Base-by-base conservation (phyloP, 2,888 invertebrate species). In the Diarsia brunnea region DNA sequence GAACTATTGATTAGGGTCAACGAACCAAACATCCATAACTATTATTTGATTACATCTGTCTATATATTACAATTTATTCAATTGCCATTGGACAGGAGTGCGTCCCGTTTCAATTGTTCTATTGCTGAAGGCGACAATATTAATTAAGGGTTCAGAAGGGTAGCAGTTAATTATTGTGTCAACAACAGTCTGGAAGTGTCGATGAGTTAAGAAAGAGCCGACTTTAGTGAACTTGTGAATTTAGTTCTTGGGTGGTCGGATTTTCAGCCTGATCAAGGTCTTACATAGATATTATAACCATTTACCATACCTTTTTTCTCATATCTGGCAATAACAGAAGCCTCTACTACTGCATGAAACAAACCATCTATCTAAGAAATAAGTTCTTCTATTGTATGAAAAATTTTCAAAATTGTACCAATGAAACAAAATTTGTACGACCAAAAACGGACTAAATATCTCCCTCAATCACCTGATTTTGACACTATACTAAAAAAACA, bases 11-110 rank as follows among this genome's bases (percentile, higher is more conserved):
- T 82, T 61, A 67, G 74, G 69, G 84, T 86, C 85, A 89, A 89
- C 60, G 78, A 85, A 84, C 85, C 72, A 27, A 66, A 60, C 73
- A 78, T 81, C 60, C 71, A 81, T 81, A 87, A 86, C 82, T 84
- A 87, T 84, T 86, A 89, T 91, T 90, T 87, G 82, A 92, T 92
- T 89, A 88, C 55, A 84, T 85, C 79, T 84, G 78, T 84, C 90
- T 87, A 91, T 94, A 92, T 88, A 89, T 94, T 91, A 93, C 91
- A 91, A 92, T 94, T 92, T 88, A 90, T 90, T 88, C 93, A 94
- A 94, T 93, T 93, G 90, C 68, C 74, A 67, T 71, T 67, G 73
- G 90, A 90, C 90, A 88, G 78, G 61, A 80, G 74, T 76, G 71
- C 65, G 88, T 82, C 89, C 87, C 89, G 63, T 78, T 91, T 91